Percentiles rank a stretch among this genome's conserved stretches.
Evolutionary conservation across 2,797 vertebrate species (phyloP).

Genomic region (Jordanella pulchra): DNA sequence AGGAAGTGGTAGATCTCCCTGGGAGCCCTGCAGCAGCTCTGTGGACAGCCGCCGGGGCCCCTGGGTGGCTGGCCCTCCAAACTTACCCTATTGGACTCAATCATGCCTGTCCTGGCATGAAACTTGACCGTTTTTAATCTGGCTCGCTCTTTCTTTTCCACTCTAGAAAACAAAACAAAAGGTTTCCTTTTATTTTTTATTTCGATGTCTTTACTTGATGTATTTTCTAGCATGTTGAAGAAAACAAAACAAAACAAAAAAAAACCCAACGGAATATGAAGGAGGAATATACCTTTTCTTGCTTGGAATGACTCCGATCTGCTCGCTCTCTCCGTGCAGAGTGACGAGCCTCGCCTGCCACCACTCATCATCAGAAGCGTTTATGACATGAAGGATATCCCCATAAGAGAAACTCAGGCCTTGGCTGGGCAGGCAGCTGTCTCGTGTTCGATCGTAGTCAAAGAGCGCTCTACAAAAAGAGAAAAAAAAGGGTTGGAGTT

Average conservation of each 20-base stretch:
- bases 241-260: not conserved
- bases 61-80: slow-evolving; percentile 56
- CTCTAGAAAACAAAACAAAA: slow-evolving; percentile 74
- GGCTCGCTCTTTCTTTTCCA: slow-evolving; percentile 99
- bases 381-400: slow-evolving; percentile 97
- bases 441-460: slow-evolving; percentile 96
- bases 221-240: not conserved
- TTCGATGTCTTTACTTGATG: not conserved
- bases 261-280: not conserved
- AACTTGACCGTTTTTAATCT: slow-evolving; percentile 99
- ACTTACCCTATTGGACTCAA: slow-evolving; percentile 98
- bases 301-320: slow-evolving; percentile 99
- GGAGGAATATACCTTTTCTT: slow-evolving; percentile 88
- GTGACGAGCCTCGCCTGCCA: slow-evolving; percentile 99
- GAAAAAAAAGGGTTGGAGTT: slow-evolving; percentile 24
- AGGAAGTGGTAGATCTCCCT: slow-evolving; percentile 73
- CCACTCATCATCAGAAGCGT: slow-evolving; percentile 98
- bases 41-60: slow-evolving; percentile 53
- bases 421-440: slow-evolving; percentile 98
- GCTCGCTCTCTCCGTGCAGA: slow-evolving; percentile 95
- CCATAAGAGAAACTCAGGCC: slow-evolving; percentile 98
- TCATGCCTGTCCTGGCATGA: slow-evolving; percentile 97
- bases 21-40: slow-evolving; percentile 67
- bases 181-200: not conserved
- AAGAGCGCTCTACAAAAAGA: slow-evolving; percentile 88